Percentiles rank a stretch among this genome's conserved stretches.
Conservation (phyloP, 2,888 invertebrate genomes). For the Melinopterus prodromus region DNA sequence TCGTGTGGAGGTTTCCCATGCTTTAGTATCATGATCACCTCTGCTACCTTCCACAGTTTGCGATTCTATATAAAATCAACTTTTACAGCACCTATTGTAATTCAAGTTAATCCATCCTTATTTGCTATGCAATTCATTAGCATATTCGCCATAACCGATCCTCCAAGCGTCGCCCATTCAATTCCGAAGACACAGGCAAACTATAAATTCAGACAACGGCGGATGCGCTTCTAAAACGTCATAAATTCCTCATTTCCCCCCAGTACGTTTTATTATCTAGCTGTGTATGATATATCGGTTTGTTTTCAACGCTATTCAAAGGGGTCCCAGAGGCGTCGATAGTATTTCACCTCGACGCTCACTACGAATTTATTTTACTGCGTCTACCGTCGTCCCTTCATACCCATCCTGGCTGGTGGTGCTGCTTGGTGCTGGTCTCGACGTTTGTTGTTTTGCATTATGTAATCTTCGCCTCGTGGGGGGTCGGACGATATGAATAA, state of each 20-base stretch:
- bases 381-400: not conserved
- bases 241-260: not conserved
- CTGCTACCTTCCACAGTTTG: too few relatives aligned
- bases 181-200: not conserved
- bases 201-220: not conserved
- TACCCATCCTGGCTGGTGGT: not conserved
- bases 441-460: not conserved
- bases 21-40: too few relatives aligned
- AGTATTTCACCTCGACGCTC: not conserved
- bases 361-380: not conserved
- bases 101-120: not conserved
- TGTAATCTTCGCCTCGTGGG: not conserved
- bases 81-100: too few relatives aligned
- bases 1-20: too few relatives aligned
- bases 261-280: not conserved
- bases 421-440: not conserved
- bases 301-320: slow-evolving; percentile 4
- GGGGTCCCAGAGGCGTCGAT: not conserved
- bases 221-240: not conserved
- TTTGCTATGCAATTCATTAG: not conserved
- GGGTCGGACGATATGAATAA: not conserved
- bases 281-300: slow-evolving; percentile 4
- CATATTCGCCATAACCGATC: not conserved
- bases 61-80: too few relatives aligned
- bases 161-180: not conserved